Conservation (phyloP, 2,113 vertebrate genomes). For the Seriola rivoliana region DNA sequence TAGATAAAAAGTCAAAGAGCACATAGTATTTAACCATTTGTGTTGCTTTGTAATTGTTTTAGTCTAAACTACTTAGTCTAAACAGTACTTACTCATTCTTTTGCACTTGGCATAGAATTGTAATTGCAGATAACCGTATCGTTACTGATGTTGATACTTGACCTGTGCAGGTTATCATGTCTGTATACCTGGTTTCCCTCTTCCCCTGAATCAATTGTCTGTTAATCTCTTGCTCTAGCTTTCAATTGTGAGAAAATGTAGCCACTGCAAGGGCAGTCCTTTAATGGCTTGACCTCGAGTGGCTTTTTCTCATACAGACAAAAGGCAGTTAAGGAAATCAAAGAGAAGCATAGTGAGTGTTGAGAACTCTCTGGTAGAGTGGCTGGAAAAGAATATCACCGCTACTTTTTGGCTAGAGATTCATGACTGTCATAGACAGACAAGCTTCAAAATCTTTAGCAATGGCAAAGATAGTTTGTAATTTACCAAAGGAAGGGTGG, state of each 20-base stretch:
- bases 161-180: constrained; percentile 92
- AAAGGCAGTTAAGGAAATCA: constrained; percentile 70
- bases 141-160: constrained; percentile 83
- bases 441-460: neutral
- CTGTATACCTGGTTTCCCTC: constrained; percentile 87
- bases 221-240: constrained; percentile 87
- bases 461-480: neutral
- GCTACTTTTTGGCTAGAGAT: neutral
- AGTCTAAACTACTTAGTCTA: constrained; percentile 84
- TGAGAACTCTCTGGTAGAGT: constrained; percentile 25
- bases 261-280: constrained; percentile 69
- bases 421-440: neutral
- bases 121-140: constrained; percentile 78
- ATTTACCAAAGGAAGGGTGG: neutral
- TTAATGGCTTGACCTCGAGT: constrained; percentile 79
- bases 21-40: constrained; percentile 76
- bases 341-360: constrained; percentile 38
- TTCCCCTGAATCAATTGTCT: constrained; percentile 92
- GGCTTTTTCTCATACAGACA: constrained; percentile 82
- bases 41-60: constrained; percentile 68
- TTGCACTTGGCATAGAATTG: constrained; percentile 80
- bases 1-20: constrained; percentile 64
- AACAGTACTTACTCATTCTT: constrained; percentile 85
- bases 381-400: constrained; percentile 4
- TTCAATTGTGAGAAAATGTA: constrained; percentile 94